Percentiles rank a stretch among this genome's conserved stretches.
These are phyloP conservation scores for Falco novaeseelandiae DNA, from an alignment of 2,797 vertebrate genomes.

Conservation along the genomic window DNA sequence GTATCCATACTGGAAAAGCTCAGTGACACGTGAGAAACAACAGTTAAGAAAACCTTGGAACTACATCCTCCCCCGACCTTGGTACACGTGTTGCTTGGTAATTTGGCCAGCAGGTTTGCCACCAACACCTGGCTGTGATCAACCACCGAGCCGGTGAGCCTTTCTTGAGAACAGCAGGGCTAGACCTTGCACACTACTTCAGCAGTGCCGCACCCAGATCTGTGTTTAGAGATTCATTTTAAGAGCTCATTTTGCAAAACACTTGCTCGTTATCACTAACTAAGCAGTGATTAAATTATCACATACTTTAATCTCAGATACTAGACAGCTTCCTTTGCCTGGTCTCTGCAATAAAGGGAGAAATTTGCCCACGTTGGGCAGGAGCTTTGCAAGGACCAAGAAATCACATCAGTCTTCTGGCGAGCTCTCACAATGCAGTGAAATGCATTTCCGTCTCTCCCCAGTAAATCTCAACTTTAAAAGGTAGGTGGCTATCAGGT, in stretches of 20 bases:
- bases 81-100: not conserved
- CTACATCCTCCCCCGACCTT: not conserved
- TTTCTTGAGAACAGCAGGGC: not conserved
- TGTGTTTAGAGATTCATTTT: not conserved
- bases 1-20: not conserved
- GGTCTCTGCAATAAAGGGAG: not conserved
- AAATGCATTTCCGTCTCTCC: not conserved
- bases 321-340: not conserved
- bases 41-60: not conserved
- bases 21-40: not conserved
- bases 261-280: constrained; percentile 7
- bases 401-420: not conserved
- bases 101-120: not conserved
- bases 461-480: not conserved
- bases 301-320: not conserved
- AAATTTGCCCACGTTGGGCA: not conserved
- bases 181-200: not conserved
- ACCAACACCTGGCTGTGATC: accelerated
- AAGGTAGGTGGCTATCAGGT: not conserved
- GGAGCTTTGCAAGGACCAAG: not conserved
- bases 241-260: constrained; percentile 24
- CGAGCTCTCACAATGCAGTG: not conserved
- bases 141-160: accelerated
- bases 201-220: not conserved
- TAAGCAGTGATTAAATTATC: constrained; percentile 33